Conservation (phyloP, 2,113 vertebrate genomes). For the Gavia stellata region DNA sequence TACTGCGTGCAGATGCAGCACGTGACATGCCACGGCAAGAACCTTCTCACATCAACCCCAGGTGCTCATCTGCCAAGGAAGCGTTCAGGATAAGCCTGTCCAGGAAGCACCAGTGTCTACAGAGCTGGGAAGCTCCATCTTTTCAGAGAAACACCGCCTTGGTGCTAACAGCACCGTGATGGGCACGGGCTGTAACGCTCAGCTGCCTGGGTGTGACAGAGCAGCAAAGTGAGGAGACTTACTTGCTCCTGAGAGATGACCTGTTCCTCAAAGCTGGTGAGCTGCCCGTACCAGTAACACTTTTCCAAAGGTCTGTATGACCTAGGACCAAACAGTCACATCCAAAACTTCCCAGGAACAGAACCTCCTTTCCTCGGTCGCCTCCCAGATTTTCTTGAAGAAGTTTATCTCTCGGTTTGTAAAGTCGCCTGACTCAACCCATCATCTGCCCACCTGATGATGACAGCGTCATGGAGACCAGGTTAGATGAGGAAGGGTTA, state of each 20-base stretch:
- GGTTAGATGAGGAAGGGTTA: conserved; percentile 60
- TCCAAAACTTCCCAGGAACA: background rate
- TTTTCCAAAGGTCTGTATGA: background rate
- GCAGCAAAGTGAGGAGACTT: background rate
- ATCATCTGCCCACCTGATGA: conserved; percentile 24
- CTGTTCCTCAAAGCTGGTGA: background rate
- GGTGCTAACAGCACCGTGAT: accelerated
- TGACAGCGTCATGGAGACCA: background rate
- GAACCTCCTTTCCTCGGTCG: background rate
- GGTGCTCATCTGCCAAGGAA: background rate
- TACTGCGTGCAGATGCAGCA: background rate
- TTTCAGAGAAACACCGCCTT: background rate
- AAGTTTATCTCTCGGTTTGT: background rate
- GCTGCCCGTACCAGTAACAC: background rate
- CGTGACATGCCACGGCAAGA: background rate
- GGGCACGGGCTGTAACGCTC: accelerated
- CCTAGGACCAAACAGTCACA: background rate
- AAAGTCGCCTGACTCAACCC: background rate
- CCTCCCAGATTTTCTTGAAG: background rate
- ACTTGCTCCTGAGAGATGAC: background rate
- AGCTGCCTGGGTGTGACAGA: background rate
- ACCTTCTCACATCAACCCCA: background rate
- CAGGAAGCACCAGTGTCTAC: background rate
- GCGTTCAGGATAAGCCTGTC: background rate
- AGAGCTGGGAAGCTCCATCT: background rate